Evolutionary conservation across 2,113 vertebrate genomes (phyloP).

Genomic region (Prionailurus bengalensis): DNA sequence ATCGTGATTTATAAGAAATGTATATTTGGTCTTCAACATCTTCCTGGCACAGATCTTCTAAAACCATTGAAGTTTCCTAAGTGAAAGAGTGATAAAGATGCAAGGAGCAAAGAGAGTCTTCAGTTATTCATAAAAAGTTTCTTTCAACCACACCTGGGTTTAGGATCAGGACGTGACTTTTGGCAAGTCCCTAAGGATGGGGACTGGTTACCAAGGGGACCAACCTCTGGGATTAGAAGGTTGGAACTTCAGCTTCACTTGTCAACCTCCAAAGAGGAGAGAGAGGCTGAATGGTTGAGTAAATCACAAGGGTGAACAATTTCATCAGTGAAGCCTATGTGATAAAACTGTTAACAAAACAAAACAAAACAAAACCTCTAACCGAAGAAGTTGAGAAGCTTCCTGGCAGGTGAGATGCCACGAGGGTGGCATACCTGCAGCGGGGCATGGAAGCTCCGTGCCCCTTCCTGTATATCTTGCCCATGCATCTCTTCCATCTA

Average conservation of each 20-base stretch:
- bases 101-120: neutral
- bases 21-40: neutral
- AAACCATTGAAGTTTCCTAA: neutral
- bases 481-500: neutral
- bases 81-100: neutral
- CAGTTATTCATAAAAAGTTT: neutral
- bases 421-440: neutral
- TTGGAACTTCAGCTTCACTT: neutral
- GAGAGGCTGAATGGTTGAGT: neutral
- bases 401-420: neutral
- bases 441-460: neutral
- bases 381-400: neutral
- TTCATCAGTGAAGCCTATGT: neutral
- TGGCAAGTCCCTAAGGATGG: neutral
- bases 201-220: neutral
- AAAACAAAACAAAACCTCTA: neutral
- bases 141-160: neutral
- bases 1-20: neutral
- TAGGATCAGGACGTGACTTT: neutral
- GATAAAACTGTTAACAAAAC: neutral
- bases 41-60: neutral
- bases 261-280: neutral
- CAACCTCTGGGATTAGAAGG: neutral
- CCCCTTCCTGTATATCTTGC: neutral
- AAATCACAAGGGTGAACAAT: neutral